These are phyloP conservation scores for Siniperca obscura DNA, from an alignment of 2,797 vertebrate species.

Conservation along the genomic window DNA sequence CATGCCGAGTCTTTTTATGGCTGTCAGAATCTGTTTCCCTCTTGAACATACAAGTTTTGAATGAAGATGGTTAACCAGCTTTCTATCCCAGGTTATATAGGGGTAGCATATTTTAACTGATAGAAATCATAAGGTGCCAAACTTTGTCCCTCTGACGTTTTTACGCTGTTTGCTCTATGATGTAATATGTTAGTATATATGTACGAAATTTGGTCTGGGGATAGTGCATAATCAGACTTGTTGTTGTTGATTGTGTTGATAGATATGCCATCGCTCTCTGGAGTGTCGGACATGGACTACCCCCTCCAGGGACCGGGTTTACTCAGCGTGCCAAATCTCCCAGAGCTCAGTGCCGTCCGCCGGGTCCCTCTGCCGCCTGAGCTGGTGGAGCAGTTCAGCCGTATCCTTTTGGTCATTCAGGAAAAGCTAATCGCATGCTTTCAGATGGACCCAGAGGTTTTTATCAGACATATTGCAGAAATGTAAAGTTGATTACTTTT, in stretches of 20 bases:
- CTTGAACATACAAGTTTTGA: neutral
- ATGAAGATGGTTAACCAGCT: no score
- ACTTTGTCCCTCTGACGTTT: neutral
- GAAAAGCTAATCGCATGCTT: neutral
- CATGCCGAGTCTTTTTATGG: neutral
- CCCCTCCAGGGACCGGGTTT: slow-evolving; percentile 94
- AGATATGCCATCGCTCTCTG: slow-evolving; percentile 95
- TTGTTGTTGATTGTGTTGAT: slow-evolving; percentile 44
- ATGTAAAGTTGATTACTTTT: neutral
- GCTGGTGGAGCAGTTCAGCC: slow-evolving; percentile 97
- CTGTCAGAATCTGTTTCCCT: neutral
- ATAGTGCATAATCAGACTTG: neutral
- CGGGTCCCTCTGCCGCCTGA: slow-evolving; percentile 96
- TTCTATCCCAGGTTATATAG: neutral
- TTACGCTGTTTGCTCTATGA: neutral
- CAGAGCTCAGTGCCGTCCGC: slow-evolving; percentile 92
- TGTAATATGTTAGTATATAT: neutral
- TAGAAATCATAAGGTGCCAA: neutral
- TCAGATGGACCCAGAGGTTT: neutral
- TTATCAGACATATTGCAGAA: neutral
- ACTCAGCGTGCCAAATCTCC: slow-evolving; percentile 92
- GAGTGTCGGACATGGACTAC: slow-evolving; percentile 98
- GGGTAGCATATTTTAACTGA: neutral
- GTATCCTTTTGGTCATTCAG: slow-evolving; percentile 88
- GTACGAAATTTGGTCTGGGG: neutral